Evolutionary conservation across 2,113 vertebrate species (phyloP), one percentile per base, ranked within the genome.

Genomic region (Meriones unguiculatus): DNA sequence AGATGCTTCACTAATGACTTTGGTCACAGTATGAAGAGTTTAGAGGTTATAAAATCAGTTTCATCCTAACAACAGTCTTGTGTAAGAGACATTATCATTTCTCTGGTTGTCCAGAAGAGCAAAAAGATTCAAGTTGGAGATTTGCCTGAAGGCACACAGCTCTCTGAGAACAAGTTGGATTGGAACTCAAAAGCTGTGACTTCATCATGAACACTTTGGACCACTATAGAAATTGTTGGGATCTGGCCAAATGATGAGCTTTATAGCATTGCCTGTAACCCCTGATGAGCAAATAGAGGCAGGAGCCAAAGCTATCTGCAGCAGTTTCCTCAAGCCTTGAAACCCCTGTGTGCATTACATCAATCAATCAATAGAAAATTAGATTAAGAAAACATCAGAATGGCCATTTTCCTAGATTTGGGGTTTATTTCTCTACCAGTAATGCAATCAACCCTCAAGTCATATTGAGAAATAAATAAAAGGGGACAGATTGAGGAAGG

Each of bases 371-470:
- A 41, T 64, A 86, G 69, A 87, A 94, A 85, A 62, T 18, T 84
- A 91, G 70, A 72, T 82, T 22, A 89, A 73, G 82, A 62, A 94
- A 93, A 80, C 75, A 78, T 7, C 0, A 54, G 77, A 46, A 72
- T 38, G n/a, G 70, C 30, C 7, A 67, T 28, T n/a, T 76, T 62
- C 77, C 80, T 12, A 50, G 87, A 30, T 15, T 75, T 69, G 6
- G 8, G 64, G 13, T 35, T 89, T 78, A 91, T 94, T 92, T 94
- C 95, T 95, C 82, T 75, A 62, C 85, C 78, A 75, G 90, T 70
- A 93, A 91, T 57, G 72, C 57, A 57, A 81, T 81, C 92, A 76
- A 69, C n/a, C 57, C 52, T 35, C 64, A 75, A 96, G 85, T 90
- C 76, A 85, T 75, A 76, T 78, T 67, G 67, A 90, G 91, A 90